Percentiles rank a stretch among this genome's conserved stretches.
These are phyloP conservation scores for Maylandia zebra DNA, from an alignment of 2,113 vertebrate species.

Conservation along the genomic window DNA sequence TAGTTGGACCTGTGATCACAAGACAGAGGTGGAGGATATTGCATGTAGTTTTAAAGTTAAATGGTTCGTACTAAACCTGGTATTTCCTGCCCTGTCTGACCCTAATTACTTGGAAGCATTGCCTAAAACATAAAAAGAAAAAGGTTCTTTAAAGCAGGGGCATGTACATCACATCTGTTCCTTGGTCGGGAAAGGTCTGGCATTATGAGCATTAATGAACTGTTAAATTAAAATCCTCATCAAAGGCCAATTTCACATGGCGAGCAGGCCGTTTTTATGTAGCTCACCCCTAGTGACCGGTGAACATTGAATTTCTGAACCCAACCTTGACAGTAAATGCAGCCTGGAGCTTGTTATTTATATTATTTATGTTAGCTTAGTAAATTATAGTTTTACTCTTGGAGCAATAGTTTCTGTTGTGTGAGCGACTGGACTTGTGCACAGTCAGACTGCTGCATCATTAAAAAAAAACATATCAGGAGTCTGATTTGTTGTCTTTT, in stretches of 20 bases:
- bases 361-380: not conserved
- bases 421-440: fast-evolving
- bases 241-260: not conserved
- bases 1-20: not conserved
- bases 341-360: not conserved
- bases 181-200: not conserved
- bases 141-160: not conserved
- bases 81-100: not conserved
- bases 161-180: not conserved
- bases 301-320: not conserved
- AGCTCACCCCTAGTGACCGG: not conserved
- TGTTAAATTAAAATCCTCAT: not conserved
- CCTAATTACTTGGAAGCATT: not conserved
- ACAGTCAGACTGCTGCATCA: not conserved
- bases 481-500: not conserved
- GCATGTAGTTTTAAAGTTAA: not conserved
- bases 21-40: not conserved
- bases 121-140: not conserved
- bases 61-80: not conserved
- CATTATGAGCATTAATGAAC: not conserved
- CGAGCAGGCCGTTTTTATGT: not conserved
- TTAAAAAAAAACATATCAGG: not conserved
- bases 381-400: not conserved
- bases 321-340: not conserved
- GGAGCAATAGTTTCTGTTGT: not conserved